phyloP scores from a whole-genome alignment of 1,140 invertebrate genomes.

The Zaprionus inermis region DNA sequence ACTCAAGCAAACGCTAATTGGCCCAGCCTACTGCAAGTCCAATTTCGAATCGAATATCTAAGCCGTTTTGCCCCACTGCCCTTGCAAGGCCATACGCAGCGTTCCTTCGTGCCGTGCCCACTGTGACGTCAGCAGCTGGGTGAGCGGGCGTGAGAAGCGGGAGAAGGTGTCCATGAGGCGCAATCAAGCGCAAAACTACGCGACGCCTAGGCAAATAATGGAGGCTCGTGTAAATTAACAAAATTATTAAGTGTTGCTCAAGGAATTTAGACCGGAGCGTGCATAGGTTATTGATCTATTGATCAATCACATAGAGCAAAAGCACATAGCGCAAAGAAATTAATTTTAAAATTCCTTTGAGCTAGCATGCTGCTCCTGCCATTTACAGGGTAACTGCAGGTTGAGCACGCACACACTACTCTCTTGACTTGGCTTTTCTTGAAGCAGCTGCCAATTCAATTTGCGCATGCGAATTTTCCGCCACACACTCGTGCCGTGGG shows the following conservation, averaged over 20 bases:
- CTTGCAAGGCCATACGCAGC: conserved; percentile 52
- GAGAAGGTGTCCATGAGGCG: conserved; percentile 31
- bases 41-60: conserved; percentile 34
- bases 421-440: not conserved
- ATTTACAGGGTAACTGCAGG: conserved; percentile 1
- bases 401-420: not conserved
- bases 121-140: conserved; percentile 63
- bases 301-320: no score
- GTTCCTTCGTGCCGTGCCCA: conserved; percentile 24
- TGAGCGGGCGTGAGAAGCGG: no score
- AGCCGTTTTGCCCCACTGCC: conserved; percentile 4
- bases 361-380: not conserved
- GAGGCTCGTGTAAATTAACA: conserved; percentile 44
- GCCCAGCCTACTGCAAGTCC: conserved; percentile 19
- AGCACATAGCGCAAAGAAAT: not conserved
- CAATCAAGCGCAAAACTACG: conserved; percentile 51
- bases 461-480: conserved; percentile 51
- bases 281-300: not conserved
- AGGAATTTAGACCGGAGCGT: not conserved
- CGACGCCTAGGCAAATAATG: conserved; percentile 48
- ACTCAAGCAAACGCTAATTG: conserved; percentile 67
- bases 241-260: conserved; percentile 31
- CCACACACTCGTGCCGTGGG: conserved; percentile 7
- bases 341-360: not conserved
- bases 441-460: conserved; percentile 52